Conservation (phyloP, 2,113 vertebrate genomes). For the Vimba vimba region DNA sequence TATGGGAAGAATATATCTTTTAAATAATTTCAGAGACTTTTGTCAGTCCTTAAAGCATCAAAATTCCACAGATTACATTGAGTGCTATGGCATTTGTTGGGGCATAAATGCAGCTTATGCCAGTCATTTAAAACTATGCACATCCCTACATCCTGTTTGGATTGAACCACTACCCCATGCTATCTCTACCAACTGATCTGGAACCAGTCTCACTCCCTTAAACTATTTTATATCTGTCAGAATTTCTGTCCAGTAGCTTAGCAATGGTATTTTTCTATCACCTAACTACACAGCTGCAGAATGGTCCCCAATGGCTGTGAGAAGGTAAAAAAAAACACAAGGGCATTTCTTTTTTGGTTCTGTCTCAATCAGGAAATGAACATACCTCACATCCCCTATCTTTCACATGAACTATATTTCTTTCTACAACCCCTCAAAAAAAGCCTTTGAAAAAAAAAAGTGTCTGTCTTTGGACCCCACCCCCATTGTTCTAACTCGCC, state of each 20-base stretch:
- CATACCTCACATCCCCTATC: slow-evolving; percentile 39
- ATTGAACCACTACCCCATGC: slow-evolving; percentile 41
- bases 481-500: slow-evolving; percentile 63
- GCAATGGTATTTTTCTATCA: slow-evolving; percentile 2
- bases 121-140: slow-evolving; percentile 32
- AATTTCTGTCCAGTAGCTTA: slow-evolving; percentile 23
- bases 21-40: neutral
- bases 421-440: slow-evolving; percentile 13
- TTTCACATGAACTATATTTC: slow-evolving; percentile 44
- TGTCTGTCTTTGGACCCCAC: slow-evolving; percentile 53
- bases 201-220: neutral
- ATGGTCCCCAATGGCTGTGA: slow-evolving; percentile 12
- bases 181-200: slow-evolving; percentile 36
- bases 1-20: neutral
- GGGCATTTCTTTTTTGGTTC: slow-evolving; percentile 44
- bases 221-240: neutral
- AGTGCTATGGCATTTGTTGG: neutral
- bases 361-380: slow-evolving; percentile 52
- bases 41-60: neutral
- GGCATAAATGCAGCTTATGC: slow-evolving; percentile 32
- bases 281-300: slow-evolving; percentile 49
- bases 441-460: slow-evolving; percentile 10
- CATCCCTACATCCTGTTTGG: slow-evolving; percentile 56
- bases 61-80: neutral
- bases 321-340: slow-evolving; percentile 23